Evolutionary conservation across 2,888 invertebrate genomes (phyloP).

Genomic region (Pyrrhia umbra): DNA sequence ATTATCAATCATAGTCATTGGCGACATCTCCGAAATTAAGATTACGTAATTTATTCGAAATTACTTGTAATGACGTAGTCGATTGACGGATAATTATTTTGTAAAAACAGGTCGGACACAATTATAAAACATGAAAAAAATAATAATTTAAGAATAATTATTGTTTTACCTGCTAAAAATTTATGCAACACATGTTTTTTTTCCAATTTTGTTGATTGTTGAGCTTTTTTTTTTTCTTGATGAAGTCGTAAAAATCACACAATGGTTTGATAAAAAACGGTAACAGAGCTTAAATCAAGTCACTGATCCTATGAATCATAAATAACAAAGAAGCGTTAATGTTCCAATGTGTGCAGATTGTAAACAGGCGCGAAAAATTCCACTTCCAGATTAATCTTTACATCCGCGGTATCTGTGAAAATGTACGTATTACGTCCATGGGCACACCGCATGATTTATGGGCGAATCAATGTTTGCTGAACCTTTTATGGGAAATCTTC

Average conservation of each 20-base stretch:
- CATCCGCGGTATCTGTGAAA: conserved; percentile 64
- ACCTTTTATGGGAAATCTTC: conserved; percentile 80
- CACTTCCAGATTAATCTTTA: conserved; percentile 59
- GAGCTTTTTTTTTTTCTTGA: conserved; percentile 17
- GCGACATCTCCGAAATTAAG: conserved; percentile 50
- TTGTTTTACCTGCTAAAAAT: background rate
- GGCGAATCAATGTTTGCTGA: conserved; percentile 74
- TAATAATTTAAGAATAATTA: background rate
- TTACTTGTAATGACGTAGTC: conserved; percentile 29
- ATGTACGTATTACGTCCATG: conserved; percentile 69
- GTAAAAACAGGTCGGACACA: conserved; percentile 2
- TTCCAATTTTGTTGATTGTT: conserved; percentile 1
- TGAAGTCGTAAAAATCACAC: conserved; percentile 25
- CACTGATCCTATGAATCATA: conserved; percentile 54
- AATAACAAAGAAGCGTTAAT: conserved; percentile 52
- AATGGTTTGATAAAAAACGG: conserved; percentile 38
- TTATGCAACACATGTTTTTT: background rate
- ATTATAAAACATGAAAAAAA: conserved; percentile 11
- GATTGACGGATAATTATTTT: conserved; percentile 24
- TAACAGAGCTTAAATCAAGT: conserved; percentile 27
- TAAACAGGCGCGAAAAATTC: conserved; percentile 53
- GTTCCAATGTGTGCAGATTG: conserved; percentile 37
- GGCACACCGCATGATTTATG: conserved; percentile 82
- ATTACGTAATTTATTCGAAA: conserved; percentile 36
- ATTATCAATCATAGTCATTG: conserved; percentile 49